Evolutionary conservation across 2,797 vertebrate genomes (phyloP).

Genomic region (Lophotriccus pileatus): DNA sequence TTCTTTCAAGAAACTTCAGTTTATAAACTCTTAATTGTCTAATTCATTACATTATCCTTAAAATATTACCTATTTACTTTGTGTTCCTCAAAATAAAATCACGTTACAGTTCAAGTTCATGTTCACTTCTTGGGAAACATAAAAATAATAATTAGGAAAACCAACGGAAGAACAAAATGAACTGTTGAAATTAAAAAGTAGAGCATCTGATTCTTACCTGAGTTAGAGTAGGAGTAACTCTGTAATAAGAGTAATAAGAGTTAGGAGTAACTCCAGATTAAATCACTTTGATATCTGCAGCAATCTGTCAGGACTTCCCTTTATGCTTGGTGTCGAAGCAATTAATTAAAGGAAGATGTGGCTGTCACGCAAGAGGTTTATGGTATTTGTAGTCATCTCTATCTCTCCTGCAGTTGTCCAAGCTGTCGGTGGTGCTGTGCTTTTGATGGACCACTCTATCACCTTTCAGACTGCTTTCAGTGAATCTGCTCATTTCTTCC

Average conservation of each 20-base stretch:
- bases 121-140: not conserved
- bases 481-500: not conserved
- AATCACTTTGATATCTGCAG: not conserved
- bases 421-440: not conserved
- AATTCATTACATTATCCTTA: slow-evolving; percentile 25
- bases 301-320: not conserved
- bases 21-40: slow-evolving; percentile 22
- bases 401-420: not conserved
- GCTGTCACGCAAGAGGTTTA: not conserved
- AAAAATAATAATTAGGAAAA: not conserved
- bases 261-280: not conserved
- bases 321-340: not conserved
- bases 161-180: not conserved
- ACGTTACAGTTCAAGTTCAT: not conserved
- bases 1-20: slow-evolving; percentile 20
- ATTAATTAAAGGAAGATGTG: not conserved
- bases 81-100: slow-evolving; percentile 38
- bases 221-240: not conserved
- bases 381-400: not conserved
- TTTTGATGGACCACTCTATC: not conserved
- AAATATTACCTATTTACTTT: slow-evolving; percentile 34
- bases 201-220: fast-evolving
- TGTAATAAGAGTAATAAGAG: not conserved
- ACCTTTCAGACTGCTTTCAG: not conserved
- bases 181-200: not conserved